Evolutionary conservation across 2,888 invertebrate genomes (phyloP), one percentile per base, ranked within the genome.

Genomic region (Torymus auratus): DNA sequence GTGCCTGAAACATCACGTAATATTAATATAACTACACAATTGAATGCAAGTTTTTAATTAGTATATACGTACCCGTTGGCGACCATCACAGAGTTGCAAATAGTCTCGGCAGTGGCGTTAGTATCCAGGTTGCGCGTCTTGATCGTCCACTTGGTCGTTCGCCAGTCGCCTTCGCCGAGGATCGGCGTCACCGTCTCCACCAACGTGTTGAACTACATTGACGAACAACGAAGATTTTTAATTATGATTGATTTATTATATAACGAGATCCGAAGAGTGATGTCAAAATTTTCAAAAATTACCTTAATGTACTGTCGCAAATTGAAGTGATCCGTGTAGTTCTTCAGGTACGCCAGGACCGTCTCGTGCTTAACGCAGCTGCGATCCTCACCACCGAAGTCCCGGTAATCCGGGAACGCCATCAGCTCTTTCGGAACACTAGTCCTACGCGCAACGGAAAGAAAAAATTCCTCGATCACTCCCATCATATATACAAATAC

Each of bases 351-450:
- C 81, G 93, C 91, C 76, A 94, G 91, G 83, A 96, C 95, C 87
- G 95, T 94, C 14, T 92, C 88, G 84, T 95, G 95, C 0, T 91
- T 90, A 11, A 96, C 92, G 87, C 94, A 96, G 0, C 96, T 94
- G 14, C 92, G 91, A 0, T 93, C 91, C 65, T 89, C 92, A 81
- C 91, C 82, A 50, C 76, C 75, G 2, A 94, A 92, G 87, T 94
- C 94, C 2, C 93, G 93, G 88, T 93, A 95, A 80, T 94, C 96
- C 17, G 94, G 93, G 88, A 94, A 96, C 83, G 94, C 94, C 97
- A 97, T 97, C 12, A 95, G 92, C 90, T 96, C 95, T 81, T 95
- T 94, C 0, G 97, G 96, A 2, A 96, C 92, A 91, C 97, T 97
- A 0, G 96, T 96, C 85, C 94, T 94, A 86, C 78, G 15, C 2